These are phyloP conservation scores for Ailuropoda melanoleuca DNA, from an alignment of 2,113 vertebrate species.

Conservation along the genomic window DNA sequence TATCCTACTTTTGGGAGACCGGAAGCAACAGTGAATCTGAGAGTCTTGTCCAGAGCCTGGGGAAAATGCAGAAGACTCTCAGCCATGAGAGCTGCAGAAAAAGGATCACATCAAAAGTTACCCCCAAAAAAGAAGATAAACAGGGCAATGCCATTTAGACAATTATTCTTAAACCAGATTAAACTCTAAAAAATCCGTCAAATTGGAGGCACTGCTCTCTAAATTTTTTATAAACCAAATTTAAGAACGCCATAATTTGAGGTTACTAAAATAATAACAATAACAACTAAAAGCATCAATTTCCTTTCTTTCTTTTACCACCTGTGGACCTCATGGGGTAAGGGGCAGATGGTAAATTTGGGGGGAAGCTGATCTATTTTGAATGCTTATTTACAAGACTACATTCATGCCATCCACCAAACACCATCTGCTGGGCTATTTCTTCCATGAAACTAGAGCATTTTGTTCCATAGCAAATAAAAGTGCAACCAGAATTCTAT, in stretches of 20 bases:
- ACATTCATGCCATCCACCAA: constrained; percentile 72
- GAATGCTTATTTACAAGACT: constrained; percentile 73
- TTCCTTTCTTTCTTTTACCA: constrained; percentile 67
- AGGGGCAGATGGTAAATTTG: constrained; percentile 76
- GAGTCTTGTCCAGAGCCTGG: background rate
- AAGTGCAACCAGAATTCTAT: constrained; percentile 74
- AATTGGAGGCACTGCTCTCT: background rate
- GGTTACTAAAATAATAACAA: constrained; percentile 40
- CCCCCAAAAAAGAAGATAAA: background rate
- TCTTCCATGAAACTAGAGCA: constrained; percentile 77
- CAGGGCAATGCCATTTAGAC: background rate
- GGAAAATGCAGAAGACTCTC: background rate
- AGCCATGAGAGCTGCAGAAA: background rate
- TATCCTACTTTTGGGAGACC: background rate
- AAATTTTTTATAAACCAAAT: constrained; percentile 24
- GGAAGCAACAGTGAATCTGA: background rate
- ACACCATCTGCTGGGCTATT: constrained; percentile 79
- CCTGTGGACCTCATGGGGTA: constrained; percentile 72
- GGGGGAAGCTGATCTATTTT: constrained; percentile 69
- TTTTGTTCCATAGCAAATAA: constrained; percentile 79
- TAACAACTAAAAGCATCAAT: constrained; percentile 34
- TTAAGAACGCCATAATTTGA: constrained; percentile 20
- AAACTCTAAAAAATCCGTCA: constrained; percentile 8
- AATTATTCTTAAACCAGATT: background rate
- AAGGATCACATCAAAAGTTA: background rate